A percentile compares a stretch with the other conserved stretches of the same genome.
Evolutionary conservation across 1,140 invertebrate genomes (phyloP).

Genomic region (Drosophila seguyi): DNA sequence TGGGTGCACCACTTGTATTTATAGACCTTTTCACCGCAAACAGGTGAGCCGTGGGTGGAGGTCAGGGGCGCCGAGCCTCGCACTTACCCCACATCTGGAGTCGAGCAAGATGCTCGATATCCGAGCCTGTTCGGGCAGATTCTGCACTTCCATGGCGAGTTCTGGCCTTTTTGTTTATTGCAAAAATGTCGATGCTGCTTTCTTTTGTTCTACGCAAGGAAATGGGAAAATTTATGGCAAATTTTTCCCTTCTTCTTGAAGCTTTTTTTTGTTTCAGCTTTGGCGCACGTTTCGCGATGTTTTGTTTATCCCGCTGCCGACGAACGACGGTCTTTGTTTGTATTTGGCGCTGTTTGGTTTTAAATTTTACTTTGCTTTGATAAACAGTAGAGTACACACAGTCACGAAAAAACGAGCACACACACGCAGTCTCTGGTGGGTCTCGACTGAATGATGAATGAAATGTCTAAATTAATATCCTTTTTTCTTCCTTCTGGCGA

Average conservation of each 20-base stretch:
- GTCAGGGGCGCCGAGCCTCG: constrained; percentile 17
- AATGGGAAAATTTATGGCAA: constrained; percentile 53
- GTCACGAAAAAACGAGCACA: constrained; percentile 20
- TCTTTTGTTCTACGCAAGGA: constrained; percentile 42
- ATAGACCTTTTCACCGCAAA: constrained; percentile 37
- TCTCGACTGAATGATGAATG: constrained; percentile 26
- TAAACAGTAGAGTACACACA: constrained; percentile 44
- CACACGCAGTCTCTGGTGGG: neutral
- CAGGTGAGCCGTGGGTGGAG: constrained; percentile 8
- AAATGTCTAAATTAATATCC: constrained; percentile 16
- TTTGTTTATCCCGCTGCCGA: constrained; percentile 66
- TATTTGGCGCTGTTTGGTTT: constrained; percentile 64
- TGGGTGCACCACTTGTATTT: constrained; percentile 56
- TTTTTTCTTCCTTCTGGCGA: constrained; percentile 12
- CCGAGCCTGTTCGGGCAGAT: constrained; percentile 63
- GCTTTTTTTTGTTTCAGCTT: constrained; percentile 44
- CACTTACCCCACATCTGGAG: constrained; percentile 80
- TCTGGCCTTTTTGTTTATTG: constrained; percentile 43
- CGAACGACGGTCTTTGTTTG: constrained; percentile 46
- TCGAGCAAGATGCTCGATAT: constrained; percentile 69
- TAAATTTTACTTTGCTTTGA: constrained; percentile 55
- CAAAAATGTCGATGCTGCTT: constrained; percentile 46
- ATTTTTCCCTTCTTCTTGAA: constrained; percentile 36
- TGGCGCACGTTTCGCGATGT: constrained; percentile 61
- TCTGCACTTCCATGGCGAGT: constrained; percentile 71